Base-by-base conservation (phyloP, 2,888 invertebrate genomes). In the Noctua pronuba region DNA sequence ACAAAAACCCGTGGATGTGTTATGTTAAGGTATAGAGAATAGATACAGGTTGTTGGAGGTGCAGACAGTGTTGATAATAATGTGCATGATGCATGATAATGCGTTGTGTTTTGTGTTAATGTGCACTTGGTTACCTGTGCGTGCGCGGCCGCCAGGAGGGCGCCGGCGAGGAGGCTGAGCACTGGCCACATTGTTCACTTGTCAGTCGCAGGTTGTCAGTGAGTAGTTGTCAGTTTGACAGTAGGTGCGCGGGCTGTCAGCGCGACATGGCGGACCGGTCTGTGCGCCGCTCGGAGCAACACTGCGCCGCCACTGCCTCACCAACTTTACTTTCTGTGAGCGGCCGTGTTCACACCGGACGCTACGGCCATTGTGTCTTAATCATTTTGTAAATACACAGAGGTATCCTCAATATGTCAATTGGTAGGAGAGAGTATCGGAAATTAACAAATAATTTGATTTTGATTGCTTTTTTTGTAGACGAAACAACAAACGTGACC, bases 291-390 rank as follows among this genome's bases (percentile, higher is more conserved):
- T 91, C 93, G 91, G 90, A 94, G 93, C 93, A 91, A 94, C 94
- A 96, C 96, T 96, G 96, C 88, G 91, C 90, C 80, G 83, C 87
- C 90, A 86, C 86, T 88, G 90, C 89, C 91, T 89, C 64, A 95
- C 94, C 92, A 94, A 95, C 93, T 95, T 95, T 95, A 96, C 95
- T 96, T 96, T 96, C 95, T 90, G 96, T 90, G 90, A 90, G 87
- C 90, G 94, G 94, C 88, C 82, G 94, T 87, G 95, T 93, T 90
- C 94, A 96, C 94, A 95, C 88, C 76, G 73, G 55, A 86, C 58
- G 89, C 78, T 31, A 16, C 58, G 8, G 68, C 58, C 46, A 72
- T 68, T 74, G 72, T 76, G 58, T 71, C 67, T 77, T 79, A 80
- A 85, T 80, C 71, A 80, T 84, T 79, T 82, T 75, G 70, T 80